Conservation (phyloP, 2,797 vertebrate genomes). For the Gallinago nigripennis region DNA sequence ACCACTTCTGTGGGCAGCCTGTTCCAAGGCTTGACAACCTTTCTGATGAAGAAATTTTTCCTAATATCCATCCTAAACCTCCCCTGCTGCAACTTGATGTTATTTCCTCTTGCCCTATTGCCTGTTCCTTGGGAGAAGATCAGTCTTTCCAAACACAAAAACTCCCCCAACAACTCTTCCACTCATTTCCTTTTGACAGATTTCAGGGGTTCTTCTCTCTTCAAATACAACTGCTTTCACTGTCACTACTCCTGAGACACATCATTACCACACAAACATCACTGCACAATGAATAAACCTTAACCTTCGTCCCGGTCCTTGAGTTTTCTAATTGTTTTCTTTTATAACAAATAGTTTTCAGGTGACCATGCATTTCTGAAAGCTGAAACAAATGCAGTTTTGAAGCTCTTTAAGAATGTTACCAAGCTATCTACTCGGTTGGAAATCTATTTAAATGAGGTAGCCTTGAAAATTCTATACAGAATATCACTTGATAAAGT, state of each 20-base stretch:
- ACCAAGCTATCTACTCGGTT: background rate
- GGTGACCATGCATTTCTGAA: background rate
- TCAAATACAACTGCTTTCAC: background rate
- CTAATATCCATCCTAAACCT: too few species aligned
- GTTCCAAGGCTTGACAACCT: too few species aligned
- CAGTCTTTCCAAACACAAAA: background rate
- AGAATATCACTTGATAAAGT: background rate
- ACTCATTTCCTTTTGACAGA: background rate
- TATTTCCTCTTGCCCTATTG: too few species aligned
- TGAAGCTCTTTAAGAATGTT: background rate
- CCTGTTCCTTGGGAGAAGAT: too few species aligned
- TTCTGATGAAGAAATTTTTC: too few species aligned
- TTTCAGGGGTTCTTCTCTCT: background rate
- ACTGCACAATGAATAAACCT: background rate
- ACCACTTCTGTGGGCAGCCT: too few species aligned
- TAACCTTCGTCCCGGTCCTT: background rate
- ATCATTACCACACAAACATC: background rate
- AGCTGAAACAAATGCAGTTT: conserved; percentile 14
- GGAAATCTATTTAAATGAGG: background rate
- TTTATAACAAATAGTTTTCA: background rate
- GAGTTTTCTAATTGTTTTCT: background rate
- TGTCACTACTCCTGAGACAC: background rate
- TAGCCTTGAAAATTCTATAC: background rate
- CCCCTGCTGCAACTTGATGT: too few species aligned
- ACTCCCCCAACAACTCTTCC: background rate